Evolutionary conservation across 1,140 invertebrate genomes (phyloP).

Genomic region (Drosophila pseudoananassae): DNA sequence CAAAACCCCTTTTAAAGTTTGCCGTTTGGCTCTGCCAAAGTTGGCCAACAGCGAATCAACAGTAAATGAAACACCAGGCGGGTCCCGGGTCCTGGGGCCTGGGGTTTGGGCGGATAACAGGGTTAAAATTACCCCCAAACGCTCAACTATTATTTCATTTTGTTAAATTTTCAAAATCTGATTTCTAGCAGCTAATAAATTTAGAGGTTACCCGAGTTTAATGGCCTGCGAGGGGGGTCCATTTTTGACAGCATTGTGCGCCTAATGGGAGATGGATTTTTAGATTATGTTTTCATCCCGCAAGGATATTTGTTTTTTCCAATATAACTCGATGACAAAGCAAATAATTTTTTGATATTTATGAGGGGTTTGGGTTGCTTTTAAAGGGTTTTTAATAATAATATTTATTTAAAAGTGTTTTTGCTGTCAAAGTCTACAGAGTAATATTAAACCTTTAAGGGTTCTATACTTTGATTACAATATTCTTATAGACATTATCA

Average conservation of each 20-base stretch:
- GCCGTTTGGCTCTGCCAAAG: slow-evolving; percentile 42
- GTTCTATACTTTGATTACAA: too few relatives aligned
- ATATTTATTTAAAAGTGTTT: too few relatives aligned
- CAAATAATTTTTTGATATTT: neutral
- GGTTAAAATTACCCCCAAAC: neutral
- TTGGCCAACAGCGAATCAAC: slow-evolving; percentile 57
- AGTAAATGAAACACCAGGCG: slow-evolving; percentile 46
- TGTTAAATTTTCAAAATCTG: slow-evolving; percentile 43
- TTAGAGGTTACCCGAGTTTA: slow-evolving; percentile 15
- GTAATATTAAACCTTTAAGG: too few relatives aligned
- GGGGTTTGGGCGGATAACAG: neutral
- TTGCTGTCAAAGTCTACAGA: too few relatives aligned
- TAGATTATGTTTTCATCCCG: slow-evolving; percentile 1
- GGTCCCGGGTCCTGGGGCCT: neutral
- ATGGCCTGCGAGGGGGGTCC: slow-evolving; percentile 11
- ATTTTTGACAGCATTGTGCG: slow-evolving; percentile 5
- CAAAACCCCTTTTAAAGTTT: slow-evolving; percentile 51
- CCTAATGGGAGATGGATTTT: slow-evolving; percentile 1
- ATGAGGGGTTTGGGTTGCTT: neutral
- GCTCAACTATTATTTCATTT: slow-evolving; percentile 36
- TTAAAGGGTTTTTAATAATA: neutral
- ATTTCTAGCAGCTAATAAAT: slow-evolving; percentile 48
- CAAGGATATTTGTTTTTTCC: neutral
- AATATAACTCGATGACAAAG: slow-evolving; percentile 4
- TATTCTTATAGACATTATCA: too few relatives aligned